Base-by-base conservation (phyloP, 2,113 vertebrate species). In the Corythornis madagascariensis region DNA sequence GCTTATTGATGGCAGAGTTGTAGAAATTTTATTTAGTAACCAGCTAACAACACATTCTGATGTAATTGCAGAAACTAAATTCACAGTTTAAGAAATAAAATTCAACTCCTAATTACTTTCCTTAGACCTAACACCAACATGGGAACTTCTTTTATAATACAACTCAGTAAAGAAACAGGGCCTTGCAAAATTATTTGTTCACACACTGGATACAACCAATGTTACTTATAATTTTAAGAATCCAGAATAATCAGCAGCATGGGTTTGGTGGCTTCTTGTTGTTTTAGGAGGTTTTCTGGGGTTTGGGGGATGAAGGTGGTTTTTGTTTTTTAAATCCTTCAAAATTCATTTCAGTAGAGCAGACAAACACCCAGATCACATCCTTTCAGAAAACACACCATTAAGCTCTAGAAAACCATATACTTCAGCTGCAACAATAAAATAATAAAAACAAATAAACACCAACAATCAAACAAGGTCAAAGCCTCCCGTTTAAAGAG, bases 11-110 rank as follows among this genome's bases (percentile, higher is more conserved):
- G 16, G 16, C 50, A 77, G 43, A 89, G 87, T 81, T 84, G 89
- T 11, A 74, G 52, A 84, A 87, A 74, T 33, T 72, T 48, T 50
- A 86, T 74, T 92, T 85, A 78, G 59, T 35, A 59, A 84, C 38
- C 29, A 42, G 35, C 55, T 92, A 94, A 74, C 33, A 92, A 21
- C 74, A 80, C 66, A 66, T 60, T 76, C 38, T 59, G 78, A 89
- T 25, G 61, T 73, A 92, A 96, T 3, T 75, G 85, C 9, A 78
- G 55, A 59, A 47, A 3, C n/a, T 94, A 88, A 95, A 92, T 70
- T 94, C 50, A 90, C 61, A 78, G 42, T 61, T 95, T 89, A 74
- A 96, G 74, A 95, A 94, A 83, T 89, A 82, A 89, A 93, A 91
- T 78, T 74, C 59, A 80, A 65, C 53, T 65, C 55, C 26, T 80